phyloP scores from a whole-genome alignment of 2,888 invertebrate species.

The Drosophila cracens region DNA sequence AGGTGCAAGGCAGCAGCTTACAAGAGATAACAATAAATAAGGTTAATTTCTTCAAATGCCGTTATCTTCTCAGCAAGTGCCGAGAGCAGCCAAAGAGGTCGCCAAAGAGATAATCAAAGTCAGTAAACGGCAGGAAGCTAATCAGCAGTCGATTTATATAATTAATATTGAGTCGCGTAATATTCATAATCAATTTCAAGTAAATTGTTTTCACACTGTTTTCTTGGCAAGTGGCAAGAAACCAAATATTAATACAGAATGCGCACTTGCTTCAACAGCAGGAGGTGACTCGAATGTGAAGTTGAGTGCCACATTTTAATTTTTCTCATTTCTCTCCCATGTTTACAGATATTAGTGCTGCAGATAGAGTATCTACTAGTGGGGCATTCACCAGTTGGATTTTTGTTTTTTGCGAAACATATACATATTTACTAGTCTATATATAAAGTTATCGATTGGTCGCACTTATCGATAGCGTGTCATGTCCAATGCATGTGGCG shows the following conservation, averaged over 20 bases:
- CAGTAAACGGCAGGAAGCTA: neutral
- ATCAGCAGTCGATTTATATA: neutral
- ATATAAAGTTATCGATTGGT: conserved; percentile 20
- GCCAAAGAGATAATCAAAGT: neutral
- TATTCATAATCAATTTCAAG: neutral
- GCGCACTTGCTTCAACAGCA: neutral
- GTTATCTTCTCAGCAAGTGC: neutral
- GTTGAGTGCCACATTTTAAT: neutral
- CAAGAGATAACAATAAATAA: neutral
- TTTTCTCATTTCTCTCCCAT: neutral
- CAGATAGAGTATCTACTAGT: neutral
- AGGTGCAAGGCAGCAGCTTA: neutral
- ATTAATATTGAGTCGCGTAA: neutral
- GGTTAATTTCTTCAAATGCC: neutral
- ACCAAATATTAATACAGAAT: neutral
- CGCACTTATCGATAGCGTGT: conserved; percentile 20
- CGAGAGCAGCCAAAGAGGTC: neutral
- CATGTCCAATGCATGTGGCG: neutral
- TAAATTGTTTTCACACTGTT: neutral
- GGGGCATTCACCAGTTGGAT: neutral
- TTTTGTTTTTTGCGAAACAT: neutral
- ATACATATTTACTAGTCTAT: neutral
- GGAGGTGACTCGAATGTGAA: neutral
- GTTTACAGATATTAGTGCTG: neutral
- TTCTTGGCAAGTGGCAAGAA: neutral